Conservation (phyloP, 2,113 vertebrate genomes). For the Montifringilla adamsi region DNA sequence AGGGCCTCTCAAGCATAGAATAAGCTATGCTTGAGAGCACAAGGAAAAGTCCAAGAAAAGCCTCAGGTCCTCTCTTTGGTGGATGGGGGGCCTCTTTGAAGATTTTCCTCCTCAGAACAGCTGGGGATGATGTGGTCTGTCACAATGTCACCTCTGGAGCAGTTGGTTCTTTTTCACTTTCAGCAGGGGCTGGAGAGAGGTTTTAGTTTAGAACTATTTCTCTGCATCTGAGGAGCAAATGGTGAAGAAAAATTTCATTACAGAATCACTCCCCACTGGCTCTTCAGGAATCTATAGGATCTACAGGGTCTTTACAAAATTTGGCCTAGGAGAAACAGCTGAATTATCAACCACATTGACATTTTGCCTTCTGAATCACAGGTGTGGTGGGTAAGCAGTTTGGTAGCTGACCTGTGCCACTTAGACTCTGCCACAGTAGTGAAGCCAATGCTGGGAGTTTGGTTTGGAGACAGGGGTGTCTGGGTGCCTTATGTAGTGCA, state of each 20-base stretch:
- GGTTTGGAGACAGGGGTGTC: background rate
- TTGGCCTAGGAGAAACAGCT: background rate
- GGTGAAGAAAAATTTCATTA: background rate
- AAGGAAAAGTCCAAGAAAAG: background rate
- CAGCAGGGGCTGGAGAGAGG: background rate
- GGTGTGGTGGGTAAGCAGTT: fast-evolving
- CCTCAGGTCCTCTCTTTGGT: background rate
- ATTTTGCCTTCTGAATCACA: background rate
- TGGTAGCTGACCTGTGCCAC: background rate
- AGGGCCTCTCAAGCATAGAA: background rate
- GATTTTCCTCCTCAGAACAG: background rate
- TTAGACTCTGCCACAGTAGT: background rate
- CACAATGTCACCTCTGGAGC: background rate
- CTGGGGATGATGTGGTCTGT: background rate
- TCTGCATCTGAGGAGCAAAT: background rate
- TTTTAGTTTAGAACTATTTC: background rate
- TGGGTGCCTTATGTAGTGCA: background rate
- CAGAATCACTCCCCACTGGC: background rate
- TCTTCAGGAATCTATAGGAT: background rate
- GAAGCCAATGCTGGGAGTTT: background rate
- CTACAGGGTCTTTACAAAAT: background rate
- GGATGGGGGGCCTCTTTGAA: background rate
- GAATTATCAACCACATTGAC: background rate
- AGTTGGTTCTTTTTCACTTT: background rate
- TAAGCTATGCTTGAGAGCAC: background rate